Evolutionary conservation across 1,140 invertebrate genomes (phyloP).

Genomic region (Cotesia chilonis): DNA sequence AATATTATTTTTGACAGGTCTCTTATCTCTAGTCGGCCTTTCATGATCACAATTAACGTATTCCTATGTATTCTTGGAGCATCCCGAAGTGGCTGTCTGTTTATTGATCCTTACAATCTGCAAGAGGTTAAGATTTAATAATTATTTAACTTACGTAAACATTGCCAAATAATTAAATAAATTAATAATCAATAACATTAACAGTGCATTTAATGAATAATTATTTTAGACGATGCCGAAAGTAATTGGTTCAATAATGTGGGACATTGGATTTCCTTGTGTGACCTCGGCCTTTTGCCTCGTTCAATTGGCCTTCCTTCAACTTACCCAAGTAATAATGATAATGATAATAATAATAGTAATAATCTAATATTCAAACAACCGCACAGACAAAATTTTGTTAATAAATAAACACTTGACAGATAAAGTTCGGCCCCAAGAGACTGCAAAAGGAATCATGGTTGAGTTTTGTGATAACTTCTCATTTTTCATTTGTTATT

Average conservation of each 20-base stretch:
- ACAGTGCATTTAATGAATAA: neutral
- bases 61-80: conserved; percentile 71
- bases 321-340: conserved; percentile 67
- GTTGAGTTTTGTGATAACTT: conserved; percentile 68
- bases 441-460: conserved; percentile 68
- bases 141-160: neutral
- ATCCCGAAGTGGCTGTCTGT: conserved; percentile 67
- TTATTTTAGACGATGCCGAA: conserved; percentile 67
- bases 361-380: too few relatives aligned
- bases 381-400: neutral
- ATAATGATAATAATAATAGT: conserved; percentile 5
- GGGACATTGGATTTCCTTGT: conserved; percentile 72
- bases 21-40: conserved; percentile 68
- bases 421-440: conserved; percentile 68
- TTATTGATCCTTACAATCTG: conserved; percentile 71
- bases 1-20: conserved; percentile 60
- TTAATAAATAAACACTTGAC: conserved; percentile 25
- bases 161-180: neutral
- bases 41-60: conserved; percentile 72
- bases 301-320: conserved; percentile 70
- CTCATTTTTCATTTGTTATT: conserved; percentile 68
- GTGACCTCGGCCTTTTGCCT: conserved; percentile 71
- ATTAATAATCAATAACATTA: neutral
- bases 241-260: conserved; percentile 67
- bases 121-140: conserved; percentile 61